Percentiles rank a stretch among this genome's conserved stretches.
phyloP scores from a whole-genome alignment of 2,113 vertebrate genomes.

The Pedetes capensis region DNA sequence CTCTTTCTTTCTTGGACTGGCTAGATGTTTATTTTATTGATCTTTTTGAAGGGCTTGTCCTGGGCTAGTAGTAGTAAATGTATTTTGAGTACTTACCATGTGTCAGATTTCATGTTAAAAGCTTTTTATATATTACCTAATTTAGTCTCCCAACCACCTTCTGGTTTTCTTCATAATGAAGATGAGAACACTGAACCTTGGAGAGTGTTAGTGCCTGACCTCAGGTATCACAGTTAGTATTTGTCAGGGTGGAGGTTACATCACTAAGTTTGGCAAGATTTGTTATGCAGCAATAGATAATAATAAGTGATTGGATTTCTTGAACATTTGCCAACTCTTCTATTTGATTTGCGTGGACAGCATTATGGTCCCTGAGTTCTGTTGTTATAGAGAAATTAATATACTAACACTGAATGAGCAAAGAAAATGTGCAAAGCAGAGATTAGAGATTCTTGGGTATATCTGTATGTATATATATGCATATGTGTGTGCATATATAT shows the following conservation, averaged over 20 bases:
- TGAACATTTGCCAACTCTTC: not conserved
- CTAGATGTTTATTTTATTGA: not conserved
- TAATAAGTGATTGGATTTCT: not conserved
- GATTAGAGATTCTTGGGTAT: not conserved
- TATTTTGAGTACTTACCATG: not conserved
- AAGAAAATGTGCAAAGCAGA: constrained; percentile 9
- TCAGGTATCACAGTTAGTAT: not conserved
- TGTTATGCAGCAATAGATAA: not conserved
- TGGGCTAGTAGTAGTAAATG: not conserved
- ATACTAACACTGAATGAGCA: not conserved
- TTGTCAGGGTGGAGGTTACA: not conserved
- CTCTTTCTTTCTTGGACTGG: not conserved
- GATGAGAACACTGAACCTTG: not conserved
- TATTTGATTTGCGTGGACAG: not conserved
- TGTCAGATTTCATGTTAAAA: not conserved
- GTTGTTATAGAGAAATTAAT: not conserved
- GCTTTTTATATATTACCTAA: not conserved
- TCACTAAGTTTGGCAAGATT: not conserved
- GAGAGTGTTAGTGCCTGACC: not conserved
- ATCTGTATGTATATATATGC: not conserved
- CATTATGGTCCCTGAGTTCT: not conserved
- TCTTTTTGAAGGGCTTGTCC: not conserved
- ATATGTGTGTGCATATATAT: too few species aligned
- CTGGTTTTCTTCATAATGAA: not conserved
- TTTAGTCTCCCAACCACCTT: not conserved